Percentiles rank a stretch among this genome's conserved stretches.
Conservation (phyloP, 2,888 invertebrate genomes). For the Acleris holmiana region DNA sequence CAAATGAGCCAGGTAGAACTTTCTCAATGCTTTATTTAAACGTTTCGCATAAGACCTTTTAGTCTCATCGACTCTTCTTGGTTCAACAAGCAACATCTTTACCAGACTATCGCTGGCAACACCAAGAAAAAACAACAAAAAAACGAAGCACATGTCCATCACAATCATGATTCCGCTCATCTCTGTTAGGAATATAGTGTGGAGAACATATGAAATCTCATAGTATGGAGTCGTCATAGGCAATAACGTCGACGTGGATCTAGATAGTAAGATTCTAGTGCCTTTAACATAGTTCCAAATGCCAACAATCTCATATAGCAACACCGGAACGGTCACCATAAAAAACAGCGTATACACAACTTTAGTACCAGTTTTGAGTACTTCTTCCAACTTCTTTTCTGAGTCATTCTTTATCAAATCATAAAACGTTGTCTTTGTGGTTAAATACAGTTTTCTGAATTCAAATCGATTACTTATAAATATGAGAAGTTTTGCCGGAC, state of each 20-base stretch:
- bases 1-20: constrained; percentile 57
- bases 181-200: constrained; percentile 55
- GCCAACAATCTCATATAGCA: constrained; percentile 50
- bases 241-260: constrained; percentile 60
- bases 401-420: constrained; percentile 49
- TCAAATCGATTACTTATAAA: constrained; percentile 48
- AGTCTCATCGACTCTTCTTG: constrained; percentile 42
- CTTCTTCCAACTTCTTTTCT: constrained; percentile 38
- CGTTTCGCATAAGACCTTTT: constrained; percentile 48
- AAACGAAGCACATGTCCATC: constrained; percentile 64
- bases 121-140: constrained; percentile 57
- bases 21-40: constrained; percentile 52
- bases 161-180: constrained; percentile 51
- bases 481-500: constrained; percentile 52
- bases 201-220: constrained; percentile 60
- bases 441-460: constrained; percentile 54
- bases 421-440: constrained; percentile 55
- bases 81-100: constrained; percentile 47
- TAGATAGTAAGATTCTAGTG: constrained; percentile 55
- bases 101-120: constrained; percentile 53
- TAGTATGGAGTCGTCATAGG: constrained; percentile 64
- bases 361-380: constrained; percentile 47
- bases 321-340: constrained; percentile 49
- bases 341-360: constrained; percentile 47
- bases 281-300: constrained; percentile 59